Evolutionary conservation across 1,140 invertebrate species (phyloP).

Genomic region (Kradibia gibbosae): DNA sequence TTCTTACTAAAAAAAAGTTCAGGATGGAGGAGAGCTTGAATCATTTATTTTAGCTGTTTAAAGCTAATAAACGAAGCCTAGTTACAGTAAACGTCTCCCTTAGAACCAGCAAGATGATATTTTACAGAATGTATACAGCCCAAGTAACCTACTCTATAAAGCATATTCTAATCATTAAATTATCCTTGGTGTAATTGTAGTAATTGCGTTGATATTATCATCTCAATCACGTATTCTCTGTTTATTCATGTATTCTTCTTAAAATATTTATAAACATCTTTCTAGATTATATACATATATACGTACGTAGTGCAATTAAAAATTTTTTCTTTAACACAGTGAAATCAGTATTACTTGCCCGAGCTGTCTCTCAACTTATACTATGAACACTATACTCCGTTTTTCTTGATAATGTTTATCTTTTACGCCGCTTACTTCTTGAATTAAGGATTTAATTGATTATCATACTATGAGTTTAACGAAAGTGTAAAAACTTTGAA

Average conservation of each 20-base stretch:
- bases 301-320: slow-evolving; percentile 40
- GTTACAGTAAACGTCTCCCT: no score
- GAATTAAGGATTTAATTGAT: slow-evolving; percentile 35
- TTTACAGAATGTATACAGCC: slow-evolving; percentile 39
- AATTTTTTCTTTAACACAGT: slow-evolving; percentile 44
- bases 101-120: slow-evolving; percentile 33
- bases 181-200: slow-evolving; percentile 51
- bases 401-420: slow-evolving; percentile 43
- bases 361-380: slow-evolving; percentile 62
- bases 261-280: slow-evolving; percentile 60
- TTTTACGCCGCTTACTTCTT: slow-evolving; percentile 22
- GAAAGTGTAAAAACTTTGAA: slow-evolving; percentile 18
- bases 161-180: slow-evolving; percentile 53
- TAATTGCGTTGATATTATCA: slow-evolving; percentile 48
- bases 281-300: slow-evolving; percentile 57
- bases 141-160: slow-evolving; percentile 50
- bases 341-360: slow-evolving; percentile 64
- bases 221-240: not conserved
- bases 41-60: slow-evolving; percentile 25
- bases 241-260: no score
- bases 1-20: not conserved
- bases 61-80: slow-evolving; percentile 32
- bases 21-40: not conserved
- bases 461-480: slow-evolving; percentile 17
- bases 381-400: slow-evolving; percentile 58